Conservation (phyloP, 2,888 invertebrate genomes). For the Rambutsinella grinnellia region DNA sequence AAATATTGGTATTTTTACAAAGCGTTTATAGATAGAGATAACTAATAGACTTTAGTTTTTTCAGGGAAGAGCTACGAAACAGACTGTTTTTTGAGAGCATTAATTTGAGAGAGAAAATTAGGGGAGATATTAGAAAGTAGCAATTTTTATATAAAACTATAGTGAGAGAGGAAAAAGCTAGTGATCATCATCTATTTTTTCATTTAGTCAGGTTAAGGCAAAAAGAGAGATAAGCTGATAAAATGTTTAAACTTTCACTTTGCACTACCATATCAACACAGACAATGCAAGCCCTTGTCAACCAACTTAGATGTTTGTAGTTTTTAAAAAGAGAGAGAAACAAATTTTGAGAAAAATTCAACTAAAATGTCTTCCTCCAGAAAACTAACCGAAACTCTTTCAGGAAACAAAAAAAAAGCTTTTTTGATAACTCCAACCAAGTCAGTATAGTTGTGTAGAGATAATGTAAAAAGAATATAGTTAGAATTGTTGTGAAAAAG, state of each 20-base stretch:
- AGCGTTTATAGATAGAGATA: not conserved
- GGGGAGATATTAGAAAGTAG: not conserved
- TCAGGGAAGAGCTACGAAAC: not conserved
- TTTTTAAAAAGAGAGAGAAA: not conserved
- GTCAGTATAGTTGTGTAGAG: conserved; percentile 4
- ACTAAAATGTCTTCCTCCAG: not conserved
- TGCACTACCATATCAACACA: not conserved
- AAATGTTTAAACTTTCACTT: not conserved
- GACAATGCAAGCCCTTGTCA: not conserved
- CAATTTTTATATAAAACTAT: not conserved
- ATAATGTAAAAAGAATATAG: too few species aligned
- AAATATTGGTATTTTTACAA: not conserved
- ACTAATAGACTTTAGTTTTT: not conserved
- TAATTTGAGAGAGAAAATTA: not conserved
- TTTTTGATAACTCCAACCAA: not conserved
- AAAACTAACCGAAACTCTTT: not conserved
- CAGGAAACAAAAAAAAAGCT: not conserved
- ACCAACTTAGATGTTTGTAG: not conserved
- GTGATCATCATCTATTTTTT: not conserved
- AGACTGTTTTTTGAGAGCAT: not conserved
- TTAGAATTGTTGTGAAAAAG: too few species aligned
- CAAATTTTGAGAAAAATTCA: not conserved
- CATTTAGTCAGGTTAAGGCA: not conserved
- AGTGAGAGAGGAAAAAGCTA: not conserved
- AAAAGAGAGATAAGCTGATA: not conserved